Evolutionary conservation across 2,797 vertebrate genomes (phyloP), one percentile per base, ranked within the genome.

Genomic region (Apogon hyalosoma): DNA sequence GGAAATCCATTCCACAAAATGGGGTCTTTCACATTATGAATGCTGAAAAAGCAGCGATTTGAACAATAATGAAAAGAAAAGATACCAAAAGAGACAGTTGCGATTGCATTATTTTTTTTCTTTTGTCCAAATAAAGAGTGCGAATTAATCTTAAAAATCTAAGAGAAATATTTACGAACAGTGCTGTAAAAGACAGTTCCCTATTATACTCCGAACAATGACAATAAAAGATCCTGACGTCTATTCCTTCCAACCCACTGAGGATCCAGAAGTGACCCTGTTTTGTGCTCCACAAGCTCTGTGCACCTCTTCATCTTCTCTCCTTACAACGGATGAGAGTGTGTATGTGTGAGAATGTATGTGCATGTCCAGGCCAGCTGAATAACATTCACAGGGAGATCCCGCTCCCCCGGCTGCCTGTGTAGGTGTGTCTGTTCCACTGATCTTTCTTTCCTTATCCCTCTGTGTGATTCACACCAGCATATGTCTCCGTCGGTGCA

Each of bases 401-500:
- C 96, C 97, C 89, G 96, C 97, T 96, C 97, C 95, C 92, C 86
- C 13, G 63, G 62, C 78, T 69, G 77, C 70, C 78, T 80, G 73
- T 41, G 40, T 71, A 19, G 57, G 49, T 55, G 31, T 63, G 54
- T 69, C 16, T 63, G 61, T 33, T 67, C 59, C 43, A 38, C 45
- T 66, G 63, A 75, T 70, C 60, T 66, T 72, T 81, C 70, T 76
- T 73, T 55, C 33, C 36, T 8, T 49, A 16, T 50, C 16, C 42
- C 63, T 49, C 66, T 18, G 0, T 75, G 53, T 53, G 75, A 78
- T 90, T 98, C 96, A 99, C 89, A 99, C 98, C 87, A 99, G 94
- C 98, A 99, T 97, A 88, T 99, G 98, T 89, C 98, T 95, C 88
- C 97, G 95, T 61, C 98, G 96, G 93, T 99, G 98, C 87, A 99